Evolutionary conservation across 2,797 vertebrate genomes (phyloP).

Genomic region (Siniperca scherzeri): DNA sequence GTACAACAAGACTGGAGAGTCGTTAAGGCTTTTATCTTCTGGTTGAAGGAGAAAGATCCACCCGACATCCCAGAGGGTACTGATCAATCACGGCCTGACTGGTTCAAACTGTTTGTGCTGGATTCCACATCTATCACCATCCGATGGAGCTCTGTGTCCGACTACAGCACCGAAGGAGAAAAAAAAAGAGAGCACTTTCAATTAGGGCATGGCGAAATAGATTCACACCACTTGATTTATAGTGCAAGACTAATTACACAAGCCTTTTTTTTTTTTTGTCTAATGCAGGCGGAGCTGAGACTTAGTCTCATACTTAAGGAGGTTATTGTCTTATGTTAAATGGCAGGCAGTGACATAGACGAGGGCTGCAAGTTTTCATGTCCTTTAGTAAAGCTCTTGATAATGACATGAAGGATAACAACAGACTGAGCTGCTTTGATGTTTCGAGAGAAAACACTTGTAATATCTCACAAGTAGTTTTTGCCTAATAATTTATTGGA

Average conservation of each 20-base stretch:
- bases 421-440: slow-evolving; percentile 60
- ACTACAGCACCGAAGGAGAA: slow-evolving; percentile 81
- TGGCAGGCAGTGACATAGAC: slow-evolving; percentile 61
- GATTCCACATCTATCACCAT: slow-evolving; percentile 96
- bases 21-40: slow-evolving; percentile 87
- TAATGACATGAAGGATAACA: slow-evolving; percentile 69
- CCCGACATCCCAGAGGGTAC: slow-evolving; percentile 92
- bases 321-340: slow-evolving; percentile 89
- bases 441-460: slow-evolving; percentile 19
- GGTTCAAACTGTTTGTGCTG: slow-evolving; percentile 96
- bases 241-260: slow-evolving; percentile 95
- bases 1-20: slow-evolving; percentile 82
- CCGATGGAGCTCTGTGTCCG: slow-evolving; percentile 88
- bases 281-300: slow-evolving; percentile 93
- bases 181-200: slow-evolving; percentile 94
- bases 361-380: slow-evolving; percentile 66
- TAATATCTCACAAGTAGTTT: slow-evolving; percentile 6
- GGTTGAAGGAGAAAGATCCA: slow-evolving; percentile 89
- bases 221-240: slow-evolving; percentile 97
- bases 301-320: slow-evolving; percentile 88
- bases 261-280: slow-evolving; percentile 81
- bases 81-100: slow-evolving; percentile 98
- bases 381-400: slow-evolving; percentile 74
- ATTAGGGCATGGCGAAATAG: slow-evolving; percentile 95
- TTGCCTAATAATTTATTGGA: slow-evolving; percentile 7